A percentile compares a stretch with the other conserved stretches of the same genome.
phyloP scores from a whole-genome alignment of 2,888 invertebrate genomes.

The Polymixis flavicincta region DNA sequence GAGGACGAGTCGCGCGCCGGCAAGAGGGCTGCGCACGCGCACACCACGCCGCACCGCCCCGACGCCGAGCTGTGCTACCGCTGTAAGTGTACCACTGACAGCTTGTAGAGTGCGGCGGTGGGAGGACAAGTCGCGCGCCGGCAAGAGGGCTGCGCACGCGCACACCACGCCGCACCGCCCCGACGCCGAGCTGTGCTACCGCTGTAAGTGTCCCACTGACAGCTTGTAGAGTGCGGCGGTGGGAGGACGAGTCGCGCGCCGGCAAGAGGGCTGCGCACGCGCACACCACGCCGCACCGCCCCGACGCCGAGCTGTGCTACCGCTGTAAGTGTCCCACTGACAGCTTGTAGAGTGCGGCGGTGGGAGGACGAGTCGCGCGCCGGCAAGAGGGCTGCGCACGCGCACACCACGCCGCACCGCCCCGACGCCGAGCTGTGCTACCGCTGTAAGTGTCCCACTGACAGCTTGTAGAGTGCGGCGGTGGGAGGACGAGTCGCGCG shows the following conservation, averaged over 20 bases:
- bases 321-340: too few species aligned
- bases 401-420: conserved; percentile 79
- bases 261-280: conserved; percentile 88
- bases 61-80: conserved; percentile 80
- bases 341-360: conserved; percentile 40
- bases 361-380: conserved; percentile 72
- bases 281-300: conserved; percentile 77
- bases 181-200: conserved; percentile 78
- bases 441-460: too few species aligned
- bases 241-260: conserved; percentile 70
- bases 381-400: conserved; percentile 86
- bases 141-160: conserved; percentile 87
- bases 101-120: conserved; percentile 61
- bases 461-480: conserved; percentile 36
- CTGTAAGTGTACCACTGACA: too few species aligned
- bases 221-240: conserved; percentile 53
- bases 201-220: too few species aligned
- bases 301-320: conserved; percentile 79
- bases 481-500: conserved; percentile 72
- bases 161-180: conserved; percentile 78
- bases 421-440: conserved; percentile 80
- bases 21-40: conserved; percentile 88
- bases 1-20: conserved; percentile 70
- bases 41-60: conserved; percentile 76
- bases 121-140: conserved; percentile 70